These are phyloP conservation scores for Phoxinus dragarum DNA, from an alignment of 2,797 vertebrate genomes.

Conservation along the genomic window DNA sequence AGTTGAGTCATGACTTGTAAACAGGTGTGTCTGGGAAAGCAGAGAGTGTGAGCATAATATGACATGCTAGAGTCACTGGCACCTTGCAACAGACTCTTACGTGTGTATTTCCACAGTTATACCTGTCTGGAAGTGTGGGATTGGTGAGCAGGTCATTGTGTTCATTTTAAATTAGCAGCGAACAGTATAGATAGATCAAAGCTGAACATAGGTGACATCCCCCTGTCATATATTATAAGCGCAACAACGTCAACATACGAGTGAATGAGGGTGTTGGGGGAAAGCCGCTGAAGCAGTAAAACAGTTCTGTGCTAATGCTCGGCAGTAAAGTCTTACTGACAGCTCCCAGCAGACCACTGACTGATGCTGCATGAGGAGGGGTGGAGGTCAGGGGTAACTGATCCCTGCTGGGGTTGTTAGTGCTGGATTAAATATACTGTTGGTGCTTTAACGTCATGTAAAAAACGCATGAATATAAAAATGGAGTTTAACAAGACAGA, in stretches of 20 bases:
- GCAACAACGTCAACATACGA: not conserved
- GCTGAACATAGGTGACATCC: constrained; percentile 4
- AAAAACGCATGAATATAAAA: constrained; percentile 31
- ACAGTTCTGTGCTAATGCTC: constrained; percentile 9
- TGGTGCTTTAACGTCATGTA: not conserved
- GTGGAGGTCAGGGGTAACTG: constrained; percentile 15
- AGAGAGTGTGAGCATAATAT: not conserved
- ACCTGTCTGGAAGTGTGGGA: constrained; percentile 12
- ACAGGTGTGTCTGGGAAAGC: constrained; percentile 14
- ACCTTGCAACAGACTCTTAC: not conserved
- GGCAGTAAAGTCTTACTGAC: constrained; percentile 22
- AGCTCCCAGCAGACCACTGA: constrained; percentile 11
- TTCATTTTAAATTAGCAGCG: not conserved
- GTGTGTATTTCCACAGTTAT: constrained; percentile 5
- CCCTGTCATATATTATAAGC: not conserved
- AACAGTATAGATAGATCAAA: not conserved
- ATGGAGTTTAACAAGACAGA: constrained; percentile 36
- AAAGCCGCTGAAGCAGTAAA: not conserved
- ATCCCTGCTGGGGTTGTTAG: not conserved
- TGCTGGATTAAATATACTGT: not conserved
- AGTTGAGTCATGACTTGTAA: not conserved
- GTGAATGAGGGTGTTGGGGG: not conserved
- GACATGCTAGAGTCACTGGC: not conserved
- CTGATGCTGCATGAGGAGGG: constrained; percentile 14
- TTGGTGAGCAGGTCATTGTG: not conserved